These are phyloP conservation scores for Conistra vaccinii DNA, from an alignment of 2,888 invertebrate species.

Conservation along the genomic window DNA sequence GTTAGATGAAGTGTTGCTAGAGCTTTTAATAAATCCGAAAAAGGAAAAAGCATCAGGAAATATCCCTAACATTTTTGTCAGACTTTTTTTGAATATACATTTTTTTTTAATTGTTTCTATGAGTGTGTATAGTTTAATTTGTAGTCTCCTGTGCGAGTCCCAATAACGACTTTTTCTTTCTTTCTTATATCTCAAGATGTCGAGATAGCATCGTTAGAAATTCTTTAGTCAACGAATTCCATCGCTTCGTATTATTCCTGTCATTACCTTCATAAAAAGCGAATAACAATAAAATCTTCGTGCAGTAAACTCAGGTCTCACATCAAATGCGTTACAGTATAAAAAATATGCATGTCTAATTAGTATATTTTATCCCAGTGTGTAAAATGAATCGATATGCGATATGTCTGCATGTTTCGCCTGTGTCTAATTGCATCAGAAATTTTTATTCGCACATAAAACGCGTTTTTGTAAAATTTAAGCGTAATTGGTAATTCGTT, in stretches of 20 bases:
- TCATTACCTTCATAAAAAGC: slow-evolving; percentile 63
- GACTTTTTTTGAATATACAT: no score
- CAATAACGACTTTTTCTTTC: no score
- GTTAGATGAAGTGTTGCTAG: background rate
- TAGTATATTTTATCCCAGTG: slow-evolving; percentile 74
- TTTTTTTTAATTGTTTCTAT: no score
- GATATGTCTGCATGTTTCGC: slow-evolving; percentile 74
- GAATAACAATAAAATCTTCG: slow-evolving; percentile 62
- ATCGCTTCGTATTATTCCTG: slow-evolving; percentile 49
- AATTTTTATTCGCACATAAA: slow-evolving; percentile 74
- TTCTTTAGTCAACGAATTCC: slow-evolving; percentile 1
- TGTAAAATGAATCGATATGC: slow-evolving; percentile 73
- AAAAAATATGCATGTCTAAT: slow-evolving; percentile 77
- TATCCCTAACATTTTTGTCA: background rate
- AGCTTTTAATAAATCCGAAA: background rate
- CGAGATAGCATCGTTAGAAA: background rate
- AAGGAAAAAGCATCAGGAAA: background rate
- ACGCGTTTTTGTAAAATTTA: slow-evolving; percentile 71
- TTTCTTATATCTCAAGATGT: background rate
- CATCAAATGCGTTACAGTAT: slow-evolving; percentile 64
- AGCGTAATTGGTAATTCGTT: slow-evolving; percentile 79
- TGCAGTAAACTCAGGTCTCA: slow-evolving; percentile 61
- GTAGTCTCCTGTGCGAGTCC: no score
- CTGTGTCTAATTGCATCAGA: slow-evolving; percentile 80
- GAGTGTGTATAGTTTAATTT: no score